phyloP scores from a whole-genome alignment of 2,797 vertebrate species.

The Podarcis lilfordi region DNA sequence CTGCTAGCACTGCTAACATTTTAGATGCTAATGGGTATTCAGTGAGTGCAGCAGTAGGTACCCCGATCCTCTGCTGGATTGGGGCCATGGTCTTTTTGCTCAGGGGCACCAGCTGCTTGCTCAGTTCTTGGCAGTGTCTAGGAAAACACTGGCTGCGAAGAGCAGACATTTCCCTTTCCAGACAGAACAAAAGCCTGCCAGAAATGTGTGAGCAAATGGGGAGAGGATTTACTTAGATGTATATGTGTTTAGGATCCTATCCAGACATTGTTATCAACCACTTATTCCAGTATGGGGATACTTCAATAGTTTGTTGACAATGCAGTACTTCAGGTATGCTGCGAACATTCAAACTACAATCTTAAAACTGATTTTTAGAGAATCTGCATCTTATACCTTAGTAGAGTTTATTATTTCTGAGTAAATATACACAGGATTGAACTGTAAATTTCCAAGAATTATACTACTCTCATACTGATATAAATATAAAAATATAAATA shows the following conservation, averaged over 20 bases:
- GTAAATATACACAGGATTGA: too few species aligned
- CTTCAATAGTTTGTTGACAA: background rate
- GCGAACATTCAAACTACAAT: background rate
- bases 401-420: too few species aligned
- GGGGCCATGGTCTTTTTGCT: background rate
- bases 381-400: background rate
- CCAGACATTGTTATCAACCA: background rate
- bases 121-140: background rate
- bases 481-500: too few species aligned
- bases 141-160: background rate
- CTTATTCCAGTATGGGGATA: background rate
- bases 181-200: background rate
- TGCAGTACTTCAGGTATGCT: background rate
- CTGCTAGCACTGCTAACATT: background rate
- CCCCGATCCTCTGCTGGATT: background rate
- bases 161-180: background rate
- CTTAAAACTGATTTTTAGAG: background rate
- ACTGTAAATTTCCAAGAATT: too few species aligned
- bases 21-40: background rate
- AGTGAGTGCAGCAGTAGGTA: background rate
- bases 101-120: background rate
- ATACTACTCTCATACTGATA: too few species aligned
- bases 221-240: background rate
- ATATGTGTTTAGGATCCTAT: too few species aligned
- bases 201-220: background rate